phyloP scores from a whole-genome alignment of 2,113 vertebrate genomes.

The Phasianus colchicus region DNA sequence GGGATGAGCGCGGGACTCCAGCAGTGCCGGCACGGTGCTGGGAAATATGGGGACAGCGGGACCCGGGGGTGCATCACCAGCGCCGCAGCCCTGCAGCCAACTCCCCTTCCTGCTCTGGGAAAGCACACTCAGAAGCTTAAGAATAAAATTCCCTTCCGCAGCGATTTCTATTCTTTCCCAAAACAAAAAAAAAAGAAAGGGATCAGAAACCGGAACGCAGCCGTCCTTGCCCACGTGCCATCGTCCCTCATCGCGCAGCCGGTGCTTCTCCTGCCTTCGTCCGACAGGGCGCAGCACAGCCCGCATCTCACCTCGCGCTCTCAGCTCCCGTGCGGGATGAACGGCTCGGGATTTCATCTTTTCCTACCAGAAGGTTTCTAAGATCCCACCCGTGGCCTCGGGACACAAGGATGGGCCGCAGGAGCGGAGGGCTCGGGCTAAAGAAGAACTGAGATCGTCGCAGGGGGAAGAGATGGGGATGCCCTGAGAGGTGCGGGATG shows the following conservation, averaged over 20 bases:
- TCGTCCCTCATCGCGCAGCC: not conserved
- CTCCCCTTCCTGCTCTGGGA: not conserved
- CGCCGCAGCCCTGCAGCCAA: too few relatives aligned
- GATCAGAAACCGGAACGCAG: not conserved
- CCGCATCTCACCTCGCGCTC: not conserved
- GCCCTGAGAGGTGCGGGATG: too few relatives aligned
- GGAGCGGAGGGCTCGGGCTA: too few relatives aligned
- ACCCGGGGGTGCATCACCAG: not conserved
- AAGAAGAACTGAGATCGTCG: too few relatives aligned
- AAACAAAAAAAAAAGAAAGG: not conserved
- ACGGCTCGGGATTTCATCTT: not conserved
- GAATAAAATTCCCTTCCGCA: conserved; percentile 16
- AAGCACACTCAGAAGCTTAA: conserved; percentile 47
- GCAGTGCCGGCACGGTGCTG: not conserved
- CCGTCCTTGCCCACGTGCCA: not conserved
- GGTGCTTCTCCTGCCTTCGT: conserved; percentile 52
- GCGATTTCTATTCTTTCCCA: not conserved
- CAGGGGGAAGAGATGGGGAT: too few relatives aligned
- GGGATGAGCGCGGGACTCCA: not conserved
- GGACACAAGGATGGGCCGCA: too few relatives aligned
- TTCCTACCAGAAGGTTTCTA: not conserved
- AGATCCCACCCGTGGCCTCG: not conserved
- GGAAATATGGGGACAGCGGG: too few relatives aligned
- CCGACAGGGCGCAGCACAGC: not conserved
- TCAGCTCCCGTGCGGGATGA: not conserved